A percentile compares a stretch with the other conserved stretches of the same genome.
Evolutionary conservation across 2,797 vertebrate species (phyloP).

Genomic region (Enteromius radiatus): DNA sequence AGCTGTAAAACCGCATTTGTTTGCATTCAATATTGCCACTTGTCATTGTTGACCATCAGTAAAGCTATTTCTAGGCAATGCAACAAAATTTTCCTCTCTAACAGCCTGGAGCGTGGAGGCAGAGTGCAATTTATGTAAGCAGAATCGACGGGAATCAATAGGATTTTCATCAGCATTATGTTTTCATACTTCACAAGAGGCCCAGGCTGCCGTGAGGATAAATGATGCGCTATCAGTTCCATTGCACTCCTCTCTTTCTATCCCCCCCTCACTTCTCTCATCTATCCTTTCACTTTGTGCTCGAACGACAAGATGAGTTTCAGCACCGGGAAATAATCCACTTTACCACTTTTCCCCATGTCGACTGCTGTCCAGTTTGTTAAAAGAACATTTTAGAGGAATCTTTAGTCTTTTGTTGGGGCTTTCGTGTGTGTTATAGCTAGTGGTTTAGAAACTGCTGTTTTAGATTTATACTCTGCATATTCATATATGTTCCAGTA

Average conservation of each 20-base stretch:
- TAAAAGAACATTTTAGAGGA: conserved; percentile 58
- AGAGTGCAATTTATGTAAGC: conserved; percentile 78
- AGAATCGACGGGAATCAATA: conserved; percentile 77
- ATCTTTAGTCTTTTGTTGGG: conserved; percentile 22
- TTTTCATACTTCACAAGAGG: conserved; percentile 77
- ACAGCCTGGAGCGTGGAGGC: conserved; percentile 66
- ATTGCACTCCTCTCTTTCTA: conserved; percentile 53
- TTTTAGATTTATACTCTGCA: background rate
- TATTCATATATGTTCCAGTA: background rate
- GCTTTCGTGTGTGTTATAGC: conserved; percentile 39
- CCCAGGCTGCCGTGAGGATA: conserved; percentile 67
- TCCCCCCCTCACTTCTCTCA: conserved; percentile 52
- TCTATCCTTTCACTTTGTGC: conserved; percentile 68
- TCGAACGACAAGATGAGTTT: conserved; percentile 64
- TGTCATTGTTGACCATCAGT: conserved; percentile 63
- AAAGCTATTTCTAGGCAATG: conserved; percentile 56
- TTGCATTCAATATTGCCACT: conserved; percentile 45
- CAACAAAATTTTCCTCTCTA: conserved; percentile 67
- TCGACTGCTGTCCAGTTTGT: conserved; percentile 52
- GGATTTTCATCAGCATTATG: conserved; percentile 82
- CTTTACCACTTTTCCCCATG: conserved; percentile 20
- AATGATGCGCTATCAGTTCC: conserved; percentile 75
- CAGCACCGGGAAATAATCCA: conserved; percentile 66
- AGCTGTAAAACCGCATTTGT: conserved; percentile 46
- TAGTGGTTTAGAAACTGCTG: conserved; percentile 25